Percentiles rank a stretch among this genome's conserved stretches.
Evolutionary conservation across 2,113 vertebrate species (phyloP).

Genomic region (Micromys minutus): DNA sequence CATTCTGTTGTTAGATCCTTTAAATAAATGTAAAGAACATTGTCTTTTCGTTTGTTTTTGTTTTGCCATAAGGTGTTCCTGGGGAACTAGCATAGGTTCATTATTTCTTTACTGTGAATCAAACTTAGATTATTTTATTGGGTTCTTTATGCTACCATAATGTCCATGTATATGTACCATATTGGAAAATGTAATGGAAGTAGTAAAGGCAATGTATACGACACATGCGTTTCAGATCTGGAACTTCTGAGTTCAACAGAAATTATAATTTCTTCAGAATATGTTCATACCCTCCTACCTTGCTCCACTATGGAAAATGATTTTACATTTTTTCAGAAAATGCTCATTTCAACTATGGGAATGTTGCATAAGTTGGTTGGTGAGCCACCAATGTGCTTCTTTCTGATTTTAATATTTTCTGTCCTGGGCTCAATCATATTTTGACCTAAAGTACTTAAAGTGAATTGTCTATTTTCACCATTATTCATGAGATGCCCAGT

Average conservation of each 20-base stretch:
- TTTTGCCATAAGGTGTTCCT: not conserved
- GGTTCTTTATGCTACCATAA: not conserved
- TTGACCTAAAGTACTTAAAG: not conserved
- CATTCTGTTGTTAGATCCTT: not conserved
- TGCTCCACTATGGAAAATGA: not conserved
- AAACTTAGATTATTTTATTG: constrained; percentile 4
- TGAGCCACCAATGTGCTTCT: not conserved
- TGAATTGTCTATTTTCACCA: not conserved
- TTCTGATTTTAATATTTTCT: not conserved
- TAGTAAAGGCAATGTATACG: not conserved
- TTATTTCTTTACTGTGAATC: not conserved
- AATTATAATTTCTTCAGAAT: constrained; percentile 18
- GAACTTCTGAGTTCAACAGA: not conserved
- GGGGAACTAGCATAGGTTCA: not conserved
- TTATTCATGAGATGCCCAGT: not conserved
- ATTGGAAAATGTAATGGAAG: not conserved
- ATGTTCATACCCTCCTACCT: not conserved
- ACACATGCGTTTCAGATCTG: not conserved
- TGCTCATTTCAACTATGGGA: no score
- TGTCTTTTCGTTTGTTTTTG: no score
- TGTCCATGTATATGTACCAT: not conserved
- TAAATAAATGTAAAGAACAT: not conserved
- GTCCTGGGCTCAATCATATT: not conserved
- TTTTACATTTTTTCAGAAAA: constrained; percentile 30
- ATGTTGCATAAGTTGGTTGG: not conserved